A percentile compares a stretch with the other conserved stretches of the same genome.
Evolutionary conservation across 2,113 vertebrate genomes (phyloP).

Genomic region (Centropus bengalensis): DNA sequence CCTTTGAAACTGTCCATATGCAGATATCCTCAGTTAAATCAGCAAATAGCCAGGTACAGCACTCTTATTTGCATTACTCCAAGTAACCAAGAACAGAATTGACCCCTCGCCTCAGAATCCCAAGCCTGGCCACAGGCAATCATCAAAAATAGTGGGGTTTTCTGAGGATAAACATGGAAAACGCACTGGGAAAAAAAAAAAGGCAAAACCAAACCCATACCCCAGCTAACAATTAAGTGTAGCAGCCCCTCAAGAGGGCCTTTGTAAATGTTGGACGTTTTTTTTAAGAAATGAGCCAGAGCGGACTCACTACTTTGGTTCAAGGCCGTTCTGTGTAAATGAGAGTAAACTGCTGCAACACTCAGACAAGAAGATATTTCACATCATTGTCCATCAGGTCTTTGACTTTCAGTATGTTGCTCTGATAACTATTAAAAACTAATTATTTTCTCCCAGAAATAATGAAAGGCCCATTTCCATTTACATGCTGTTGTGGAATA

Average conservation of each 20-base stretch:
- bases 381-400: neutral
- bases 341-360: neutral
- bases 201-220: neutral
- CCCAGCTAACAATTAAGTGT: neutral
- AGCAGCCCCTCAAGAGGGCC: neutral
- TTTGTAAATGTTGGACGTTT: neutral
- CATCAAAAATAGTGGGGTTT: neutral
- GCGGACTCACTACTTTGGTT: neutral
- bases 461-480: neutral
- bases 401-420: neutral
- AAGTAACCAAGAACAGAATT: neutral
- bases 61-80: neutral
- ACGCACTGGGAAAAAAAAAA: neutral
- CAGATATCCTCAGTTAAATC: neutral
- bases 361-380: neutral
- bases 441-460: neutral
- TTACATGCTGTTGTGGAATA: neutral
- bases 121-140: neutral
- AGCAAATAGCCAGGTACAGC: neutral
- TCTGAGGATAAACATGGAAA: neutral
- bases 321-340: neutral
- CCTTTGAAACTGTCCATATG: neutral
- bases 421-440: neutral
- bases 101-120: neutral
- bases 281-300: neutral